Percentiles rank a stretch among this genome's conserved stretches.
Evolutionary conservation across 2,888 invertebrate genomes (phyloP).

Genomic region (Ectemnius lituratus): DNA sequence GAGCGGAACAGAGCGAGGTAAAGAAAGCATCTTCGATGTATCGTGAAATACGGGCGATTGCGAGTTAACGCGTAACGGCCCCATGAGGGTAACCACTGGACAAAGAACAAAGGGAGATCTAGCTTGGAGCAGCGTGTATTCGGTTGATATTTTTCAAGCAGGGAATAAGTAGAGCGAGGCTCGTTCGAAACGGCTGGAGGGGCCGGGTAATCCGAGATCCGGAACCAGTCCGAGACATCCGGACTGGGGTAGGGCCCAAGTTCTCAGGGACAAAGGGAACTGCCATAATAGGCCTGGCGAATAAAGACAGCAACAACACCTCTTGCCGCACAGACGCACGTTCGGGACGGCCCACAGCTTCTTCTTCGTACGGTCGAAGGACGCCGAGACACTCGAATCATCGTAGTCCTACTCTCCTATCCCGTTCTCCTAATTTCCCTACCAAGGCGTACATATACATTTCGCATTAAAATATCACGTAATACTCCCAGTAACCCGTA

Average conservation of each 20-base stretch:
- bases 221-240: slow-evolving; percentile 61
- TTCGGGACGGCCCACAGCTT: no score
- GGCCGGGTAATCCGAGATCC: slow-evolving; percentile 62
- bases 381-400: no score
- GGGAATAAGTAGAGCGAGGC: slow-evolving; percentile 59
- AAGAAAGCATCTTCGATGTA: no score
- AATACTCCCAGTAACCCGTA: no score
- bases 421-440: no score
- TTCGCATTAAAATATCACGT: neutral
- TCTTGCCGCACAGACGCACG: no score
- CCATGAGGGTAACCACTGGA: slow-evolving; percentile 16
- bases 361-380: no score
- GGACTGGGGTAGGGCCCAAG: slow-evolving; percentile 50
- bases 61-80: slow-evolving; percentile 35
- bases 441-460: no score
- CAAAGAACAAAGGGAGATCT: slow-evolving; percentile 44
- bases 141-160: slow-evolving; percentile 57
- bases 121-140: slow-evolving; percentile 35
- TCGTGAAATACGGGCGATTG: slow-evolving; percentile 11
- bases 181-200: slow-evolving; percentile 55
- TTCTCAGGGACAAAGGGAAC: slow-evolving; percentile 62
- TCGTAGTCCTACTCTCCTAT: no score
- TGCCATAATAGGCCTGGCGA: slow-evolving; percentile 52
- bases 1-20: no score
- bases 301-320: slow-evolving; percentile 20